A percentile compares a stretch with the other conserved stretches of the same genome.
Evolutionary conservation across 2,888 invertebrate genomes (phyloP).

Genomic region (Parapristionchus giblindavisi): DNA sequence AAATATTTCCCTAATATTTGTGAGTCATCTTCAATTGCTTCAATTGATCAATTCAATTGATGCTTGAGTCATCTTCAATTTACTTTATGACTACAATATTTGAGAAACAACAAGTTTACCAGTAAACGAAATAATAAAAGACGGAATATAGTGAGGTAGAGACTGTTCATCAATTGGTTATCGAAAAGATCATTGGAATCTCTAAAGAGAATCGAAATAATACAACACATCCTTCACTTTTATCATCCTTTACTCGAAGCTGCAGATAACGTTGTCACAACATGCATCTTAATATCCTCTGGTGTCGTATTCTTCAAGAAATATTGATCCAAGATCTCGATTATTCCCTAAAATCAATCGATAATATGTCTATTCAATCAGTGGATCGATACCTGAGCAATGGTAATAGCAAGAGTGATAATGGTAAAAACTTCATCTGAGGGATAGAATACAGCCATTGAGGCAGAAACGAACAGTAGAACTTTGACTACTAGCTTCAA

Average conservation of each 20-base stretch:
- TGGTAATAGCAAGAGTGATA: slow-evolving; percentile 53
- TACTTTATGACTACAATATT: no score
- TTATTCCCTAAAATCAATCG: slow-evolving; percentile 51
- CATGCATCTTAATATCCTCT: slow-evolving; percentile 46
- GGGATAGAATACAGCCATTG: slow-evolving; percentile 58
- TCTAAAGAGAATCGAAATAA: no score
- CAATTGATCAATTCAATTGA: no score
- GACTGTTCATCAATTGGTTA: no score
- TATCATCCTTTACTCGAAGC: slow-evolving; percentile 12
- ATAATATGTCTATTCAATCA: not conserved
- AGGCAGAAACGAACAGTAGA: slow-evolving; percentile 54
- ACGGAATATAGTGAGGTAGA: no score
- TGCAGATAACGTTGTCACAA: slow-evolving; percentile 20
- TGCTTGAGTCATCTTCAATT: no score
- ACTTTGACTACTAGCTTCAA: slow-evolving; percentile 52
- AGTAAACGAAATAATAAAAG: no score
- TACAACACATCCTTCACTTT: no score
- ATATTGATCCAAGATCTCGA: slow-evolving; percentile 57
- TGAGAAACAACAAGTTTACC: no score
- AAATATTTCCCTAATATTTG: no score
- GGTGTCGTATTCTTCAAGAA: slow-evolving; percentile 50
- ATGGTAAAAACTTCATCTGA: slow-evolving; percentile 52
- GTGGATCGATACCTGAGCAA: slow-evolving; percentile 46
- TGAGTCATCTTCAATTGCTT: no score
- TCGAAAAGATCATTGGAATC: no score